Percentiles rank a stretch among this genome's conserved stretches.
phyloP scores from a whole-genome alignment of 2,113 vertebrate species.

The Ochotona curzoniae region DNA sequence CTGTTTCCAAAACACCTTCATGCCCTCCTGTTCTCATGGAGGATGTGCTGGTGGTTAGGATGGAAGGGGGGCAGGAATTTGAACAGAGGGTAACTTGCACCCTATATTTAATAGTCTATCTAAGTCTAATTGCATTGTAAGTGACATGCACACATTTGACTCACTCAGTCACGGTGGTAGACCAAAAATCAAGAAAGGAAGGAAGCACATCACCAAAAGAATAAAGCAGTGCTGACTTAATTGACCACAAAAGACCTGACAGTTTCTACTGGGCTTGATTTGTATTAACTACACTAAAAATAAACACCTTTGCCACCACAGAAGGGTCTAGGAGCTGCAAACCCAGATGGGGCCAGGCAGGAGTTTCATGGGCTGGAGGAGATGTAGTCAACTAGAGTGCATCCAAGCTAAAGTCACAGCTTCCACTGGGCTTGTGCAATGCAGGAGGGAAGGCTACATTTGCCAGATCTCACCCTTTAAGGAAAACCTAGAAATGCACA shows the following conservation, averaged over 20 bases:
- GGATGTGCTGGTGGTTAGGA: no score
- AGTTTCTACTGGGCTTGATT: constrained; percentile 1
- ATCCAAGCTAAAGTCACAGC: neutral
- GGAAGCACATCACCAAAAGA: neutral
- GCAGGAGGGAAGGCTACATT: neutral
- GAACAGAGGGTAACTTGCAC: no score
- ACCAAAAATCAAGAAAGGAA: constrained; percentile 14
- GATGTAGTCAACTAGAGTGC: neutral
- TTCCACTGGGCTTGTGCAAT: neutral
- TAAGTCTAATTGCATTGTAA: constrained; percentile 25
- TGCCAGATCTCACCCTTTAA: constrained; percentile 6
- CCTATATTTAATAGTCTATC: neutral
- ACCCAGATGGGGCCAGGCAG: neutral
- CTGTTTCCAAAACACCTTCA: neutral
- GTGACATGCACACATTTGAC: constrained; percentile 2
- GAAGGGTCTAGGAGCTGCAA: neutral
- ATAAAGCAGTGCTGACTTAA: neutral
- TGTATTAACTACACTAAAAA: constrained; percentile 38
- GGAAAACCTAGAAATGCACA: constrained; percentile 6
- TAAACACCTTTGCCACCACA: neutral
- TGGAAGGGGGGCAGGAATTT: no score
- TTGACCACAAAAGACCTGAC: neutral
- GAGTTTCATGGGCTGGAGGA: accelerated
- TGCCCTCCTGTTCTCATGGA: no score
- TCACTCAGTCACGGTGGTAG: neutral